Evolutionary conservation across 2,113 vertebrate species (phyloP), one percentile per base, ranked within the genome.

Genomic region (Pampusana beccarii): DNA sequence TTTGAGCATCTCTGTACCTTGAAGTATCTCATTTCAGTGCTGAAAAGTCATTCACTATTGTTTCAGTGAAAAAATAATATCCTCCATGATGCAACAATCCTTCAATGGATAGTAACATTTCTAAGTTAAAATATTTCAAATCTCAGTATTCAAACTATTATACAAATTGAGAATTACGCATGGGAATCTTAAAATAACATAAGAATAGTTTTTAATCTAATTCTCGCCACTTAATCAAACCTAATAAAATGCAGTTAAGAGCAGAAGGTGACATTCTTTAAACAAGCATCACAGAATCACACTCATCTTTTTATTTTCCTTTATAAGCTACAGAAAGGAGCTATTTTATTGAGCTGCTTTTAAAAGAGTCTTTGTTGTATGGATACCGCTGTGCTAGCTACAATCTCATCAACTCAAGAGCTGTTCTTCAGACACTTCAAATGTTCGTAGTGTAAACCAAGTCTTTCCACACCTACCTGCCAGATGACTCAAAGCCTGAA

Each of bases 391-490:
- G 93, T 17, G 54, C 65, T 77, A 92, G 81, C 73, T 91, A 69
- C 65, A 80, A 72, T 71, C 84, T 95, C 95, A 87, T 96, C 95
- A 93, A 10, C 61, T 62, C 14, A 50, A 91, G 90, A 93, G 93
- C 74, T 78, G 62, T 71, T 95, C 84, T 85, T 94, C 91, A 94
- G 93, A 67, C 88, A 90, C 71, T 92, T 88, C 79, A 90, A 7
- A 73, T 24, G 29, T 14, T 93, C 16, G 2, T 36, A 77, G 50
- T 21, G 31, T 79, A 82, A 97, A 91, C 80, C 40, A 82, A 40
- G 50, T 17, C 83, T 85, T 64, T 53, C 71, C 80, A 70, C 38
- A 26, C 21, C 78, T 70, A 72, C 60, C 38, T 51, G 58, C 74
- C 78, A 81, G 77, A 88, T 78, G 82, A 77, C 82, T 91, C 64